These are phyloP conservation scores for Coracias cyanogaster DNA, from an alignment of 2,797 vertebrate species.

Conservation along the genomic window DNA sequence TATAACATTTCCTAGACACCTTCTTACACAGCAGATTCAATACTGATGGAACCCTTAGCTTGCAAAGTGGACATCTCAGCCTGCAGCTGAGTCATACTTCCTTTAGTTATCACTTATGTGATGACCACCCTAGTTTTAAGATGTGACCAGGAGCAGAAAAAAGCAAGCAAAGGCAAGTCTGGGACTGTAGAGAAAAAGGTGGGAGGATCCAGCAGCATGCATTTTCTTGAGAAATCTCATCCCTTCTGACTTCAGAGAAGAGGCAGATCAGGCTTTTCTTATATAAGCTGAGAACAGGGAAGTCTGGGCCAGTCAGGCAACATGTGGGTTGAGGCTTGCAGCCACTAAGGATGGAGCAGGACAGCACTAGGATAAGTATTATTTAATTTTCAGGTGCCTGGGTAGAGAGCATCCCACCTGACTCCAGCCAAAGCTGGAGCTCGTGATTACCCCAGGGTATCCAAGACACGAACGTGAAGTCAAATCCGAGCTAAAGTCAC, in stretches of 20 bases:
- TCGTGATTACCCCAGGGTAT: background rate
- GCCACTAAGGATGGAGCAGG: background rate
- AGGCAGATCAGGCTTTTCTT: background rate
- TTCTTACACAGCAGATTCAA: background rate
- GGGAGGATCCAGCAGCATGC: background rate
- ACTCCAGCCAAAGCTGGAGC: background rate
- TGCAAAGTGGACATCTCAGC: background rate
- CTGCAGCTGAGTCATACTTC: background rate
- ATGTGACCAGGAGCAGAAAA: background rate
- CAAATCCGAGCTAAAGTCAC: background rate
- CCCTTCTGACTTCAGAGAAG: background rate
- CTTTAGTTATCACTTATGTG: background rate
- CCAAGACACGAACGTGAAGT: background rate
- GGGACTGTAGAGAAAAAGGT: background rate
- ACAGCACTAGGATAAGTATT: background rate
- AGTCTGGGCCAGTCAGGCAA: background rate
- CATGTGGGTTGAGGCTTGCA: background rate
- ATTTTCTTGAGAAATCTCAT: background rate
- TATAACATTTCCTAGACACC: background rate
- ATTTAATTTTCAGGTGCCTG: background rate
- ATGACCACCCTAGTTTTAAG: background rate
- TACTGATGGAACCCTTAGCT: background rate
- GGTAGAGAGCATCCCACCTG: background rate
- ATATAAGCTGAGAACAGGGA: accelerated
- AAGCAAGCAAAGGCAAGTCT: background rate